A percentile compares a stretch with the other conserved stretches of the same genome.
These are phyloP conservation scores for Neosilurus hyrtlii DNA, from an alignment of 2,797 vertebrate species.

Conservation along the genomic window DNA sequence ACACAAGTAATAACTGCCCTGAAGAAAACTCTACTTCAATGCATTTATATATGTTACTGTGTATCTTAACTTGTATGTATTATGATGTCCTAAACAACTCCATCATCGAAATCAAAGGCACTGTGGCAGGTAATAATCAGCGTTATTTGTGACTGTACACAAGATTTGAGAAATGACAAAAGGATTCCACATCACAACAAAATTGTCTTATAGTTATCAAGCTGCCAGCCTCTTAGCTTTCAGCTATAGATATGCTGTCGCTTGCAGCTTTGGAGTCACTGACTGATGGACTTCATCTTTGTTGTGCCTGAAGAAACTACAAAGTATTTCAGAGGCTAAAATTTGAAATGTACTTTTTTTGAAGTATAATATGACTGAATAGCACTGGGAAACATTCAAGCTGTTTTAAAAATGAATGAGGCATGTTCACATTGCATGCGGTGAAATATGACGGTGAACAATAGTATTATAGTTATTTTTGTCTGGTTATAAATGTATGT, in stretches of 20 bases:
- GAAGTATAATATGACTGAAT: neutral
- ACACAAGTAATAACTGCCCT: neutral
- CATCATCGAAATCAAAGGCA: neutral
- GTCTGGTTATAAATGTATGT: neutral
- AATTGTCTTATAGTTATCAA: neutral
- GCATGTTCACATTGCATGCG: neutral
- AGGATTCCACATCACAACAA: neutral
- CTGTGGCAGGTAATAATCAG: neutral
- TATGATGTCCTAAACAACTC: neutral
- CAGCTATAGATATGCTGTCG: neutral
- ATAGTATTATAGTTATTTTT: neutral
- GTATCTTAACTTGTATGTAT: neutral
- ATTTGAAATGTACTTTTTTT: neutral
- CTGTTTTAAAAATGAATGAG: neutral
- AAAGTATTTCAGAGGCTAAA: neutral
- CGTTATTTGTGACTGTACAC: neutral
- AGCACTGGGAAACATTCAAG: neutral
- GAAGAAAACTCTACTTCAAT: neutral
- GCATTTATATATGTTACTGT: neutral
- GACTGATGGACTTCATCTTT: neutral
- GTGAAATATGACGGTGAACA: neutral
- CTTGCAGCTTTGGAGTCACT: neutral
- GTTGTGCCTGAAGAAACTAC: slow-evolving; percentile 8
- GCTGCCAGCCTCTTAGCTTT: neutral
- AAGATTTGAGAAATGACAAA: slow-evolving; percentile 8